phyloP scores from a whole-genome alignment of 1,140 invertebrate species.

The Episyrphus balteatus region DNA sequence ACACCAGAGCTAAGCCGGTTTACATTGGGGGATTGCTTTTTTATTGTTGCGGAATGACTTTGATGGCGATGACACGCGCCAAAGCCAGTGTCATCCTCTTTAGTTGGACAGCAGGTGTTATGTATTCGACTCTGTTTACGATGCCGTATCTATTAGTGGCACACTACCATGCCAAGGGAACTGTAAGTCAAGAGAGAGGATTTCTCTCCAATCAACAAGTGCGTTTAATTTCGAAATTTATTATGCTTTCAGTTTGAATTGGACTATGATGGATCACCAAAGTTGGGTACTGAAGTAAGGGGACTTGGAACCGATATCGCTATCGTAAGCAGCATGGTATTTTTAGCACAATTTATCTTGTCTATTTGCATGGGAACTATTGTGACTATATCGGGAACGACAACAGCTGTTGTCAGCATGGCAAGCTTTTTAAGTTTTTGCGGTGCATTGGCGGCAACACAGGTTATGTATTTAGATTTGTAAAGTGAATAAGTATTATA shows the following conservation, averaged over 20 bases:
- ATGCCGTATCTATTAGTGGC: slow-evolving; percentile 92
- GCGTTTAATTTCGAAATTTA: not conserved
- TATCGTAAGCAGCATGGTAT: slow-evolving; percentile 89
- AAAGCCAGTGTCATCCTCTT: slow-evolving; percentile 75
- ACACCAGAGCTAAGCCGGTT: slow-evolving; percentile 74
- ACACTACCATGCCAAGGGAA: slow-evolving; percentile 79
- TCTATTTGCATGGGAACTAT: slow-evolving; percentile 80
- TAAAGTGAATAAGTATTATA: slow-evolving; percentile 36
- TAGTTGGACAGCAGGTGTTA: slow-evolving; percentile 84
- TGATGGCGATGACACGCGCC: slow-evolving; percentile 70
- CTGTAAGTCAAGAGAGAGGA: slow-evolving; percentile 51
- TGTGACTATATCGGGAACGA: slow-evolving; percentile 67
- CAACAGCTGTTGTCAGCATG: slow-evolving; percentile 73
- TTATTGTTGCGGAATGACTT: slow-evolving; percentile 78
- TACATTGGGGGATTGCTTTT: slow-evolving; percentile 86
- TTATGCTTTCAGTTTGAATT: slow-evolving; percentile 50
- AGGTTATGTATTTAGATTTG: slow-evolving; percentile 80
- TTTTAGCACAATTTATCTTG: slow-evolving; percentile 83
- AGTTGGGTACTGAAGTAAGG: slow-evolving; percentile 46
- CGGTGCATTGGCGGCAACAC: slow-evolving; percentile 71
- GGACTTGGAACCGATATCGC: slow-evolving; percentile 90
- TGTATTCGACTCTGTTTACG: slow-evolving; percentile 95
- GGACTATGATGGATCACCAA: slow-evolving; percentile 40
- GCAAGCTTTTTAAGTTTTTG: slow-evolving; percentile 72
- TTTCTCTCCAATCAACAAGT: not conserved